A percentile compares a stretch with the other conserved stretches of the same genome.
These are phyloP conservation scores for Epinephelus fuscoguttatus DNA, from an alignment of 2,113 vertebrate species.

Conservation along the genomic window DNA sequence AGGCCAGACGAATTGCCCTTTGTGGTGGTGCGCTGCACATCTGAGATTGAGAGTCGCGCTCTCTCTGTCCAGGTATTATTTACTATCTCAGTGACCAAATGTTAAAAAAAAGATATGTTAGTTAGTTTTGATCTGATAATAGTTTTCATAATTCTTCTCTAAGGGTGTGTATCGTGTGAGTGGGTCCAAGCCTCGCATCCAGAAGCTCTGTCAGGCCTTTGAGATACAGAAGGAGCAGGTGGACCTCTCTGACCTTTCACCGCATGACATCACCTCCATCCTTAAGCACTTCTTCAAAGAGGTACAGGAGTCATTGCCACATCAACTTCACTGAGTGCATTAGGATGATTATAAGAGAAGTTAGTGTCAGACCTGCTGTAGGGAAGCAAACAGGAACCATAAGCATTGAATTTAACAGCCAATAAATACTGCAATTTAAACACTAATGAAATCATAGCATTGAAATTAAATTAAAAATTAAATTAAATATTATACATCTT, in stretches of 20 bases:
- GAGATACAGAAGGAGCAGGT: slow-evolving; percentile 89
- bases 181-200: slow-evolving; percentile 91
- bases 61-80: slow-evolving; percentile 88
- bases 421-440: too few relatives aligned
- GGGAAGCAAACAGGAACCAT: too few relatives aligned
- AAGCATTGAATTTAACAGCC: too few relatives aligned
- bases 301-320: slow-evolving; percentile 75
- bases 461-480: too few relatives aligned
- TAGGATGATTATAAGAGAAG: neutral
- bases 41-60: slow-evolving; percentile 91
- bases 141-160: slow-evolving; percentile 16
- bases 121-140: neutral
- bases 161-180: slow-evolving; percentile 95
- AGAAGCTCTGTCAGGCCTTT: slow-evolving; percentile 92
- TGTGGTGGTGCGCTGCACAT: slow-evolving; percentile 88
- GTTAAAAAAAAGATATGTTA: neutral
- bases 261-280: slow-evolving; percentile 91
- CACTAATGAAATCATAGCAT: too few relatives aligned
- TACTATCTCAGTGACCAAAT: neutral
- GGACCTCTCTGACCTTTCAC: slow-evolving; percentile 91
- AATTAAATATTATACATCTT: too few relatives aligned
- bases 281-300: slow-evolving; percentile 96
- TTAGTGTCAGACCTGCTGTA: neutral
- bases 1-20: slow-evolving; percentile 89
- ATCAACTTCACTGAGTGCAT: neutral